Percentiles rank a stretch among this genome's conserved stretches.
Evolutionary conservation across 2,797 vertebrate species (phyloP).

Genomic region (Sebastolobus altivelis): DNA sequence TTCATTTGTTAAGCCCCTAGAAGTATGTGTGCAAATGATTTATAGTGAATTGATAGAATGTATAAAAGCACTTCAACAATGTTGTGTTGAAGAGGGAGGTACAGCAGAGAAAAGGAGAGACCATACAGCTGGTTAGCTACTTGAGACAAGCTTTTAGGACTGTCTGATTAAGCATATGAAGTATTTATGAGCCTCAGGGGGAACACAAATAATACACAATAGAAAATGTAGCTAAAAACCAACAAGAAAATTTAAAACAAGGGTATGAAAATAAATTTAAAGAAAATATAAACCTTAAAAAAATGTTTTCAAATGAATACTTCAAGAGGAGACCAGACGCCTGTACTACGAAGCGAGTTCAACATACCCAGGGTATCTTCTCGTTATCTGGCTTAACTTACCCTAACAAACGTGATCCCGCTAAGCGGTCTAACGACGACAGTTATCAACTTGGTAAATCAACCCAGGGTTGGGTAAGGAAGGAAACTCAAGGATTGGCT

Average conservation of each 20-base stretch:
- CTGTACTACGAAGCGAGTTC: no score
- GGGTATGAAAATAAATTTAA: background rate
- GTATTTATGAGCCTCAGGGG: background rate
- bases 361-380: no score
- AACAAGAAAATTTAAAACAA: background rate
- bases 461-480: no score
- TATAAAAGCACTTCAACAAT: background rate
- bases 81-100: background rate
- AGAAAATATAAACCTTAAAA: no score
- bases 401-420: no score
- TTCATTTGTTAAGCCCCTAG: background rate
- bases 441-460: no score
- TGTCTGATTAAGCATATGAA: background rate
- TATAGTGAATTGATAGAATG: background rate
- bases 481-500: no score
- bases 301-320: background rate
- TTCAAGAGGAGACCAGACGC: background rate
- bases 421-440: fast-evolving
- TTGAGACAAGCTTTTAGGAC: background rate
- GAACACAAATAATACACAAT: background rate
- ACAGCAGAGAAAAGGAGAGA: background rate
- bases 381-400: no score
- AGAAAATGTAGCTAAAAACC: background rate
- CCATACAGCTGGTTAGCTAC: background rate
- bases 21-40: background rate